Percentiles rank a stretch among this genome's conserved stretches.
phyloP scores from a whole-genome alignment of 1,140 invertebrate species.

The Cryptotermes secundus region DNA sequence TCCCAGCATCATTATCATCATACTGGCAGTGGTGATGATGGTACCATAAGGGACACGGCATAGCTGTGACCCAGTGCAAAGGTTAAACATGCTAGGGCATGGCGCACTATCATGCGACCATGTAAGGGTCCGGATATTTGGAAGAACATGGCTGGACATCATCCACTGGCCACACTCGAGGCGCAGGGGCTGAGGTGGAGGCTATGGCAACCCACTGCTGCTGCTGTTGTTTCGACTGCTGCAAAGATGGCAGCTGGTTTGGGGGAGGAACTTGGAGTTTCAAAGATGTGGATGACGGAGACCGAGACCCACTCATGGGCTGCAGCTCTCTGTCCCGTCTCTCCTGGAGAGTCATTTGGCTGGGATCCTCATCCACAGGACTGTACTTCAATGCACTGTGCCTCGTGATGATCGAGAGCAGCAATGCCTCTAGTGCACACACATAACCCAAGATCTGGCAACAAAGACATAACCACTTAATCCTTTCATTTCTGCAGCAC shows the following conservation, averaged over 20 bases:
- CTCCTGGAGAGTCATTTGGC: slow-evolving; percentile 41
- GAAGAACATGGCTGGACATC: slow-evolving; percentile 61
- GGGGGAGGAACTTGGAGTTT: slow-evolving; percentile 38
- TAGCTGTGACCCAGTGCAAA: not conserved
- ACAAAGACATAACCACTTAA: not conserved
- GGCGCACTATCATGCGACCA: slow-evolving; percentile 46
- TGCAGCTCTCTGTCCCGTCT: slow-evolving; percentile 29
- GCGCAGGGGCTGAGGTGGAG: slow-evolving; percentile 18
- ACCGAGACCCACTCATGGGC: slow-evolving; percentile 31
- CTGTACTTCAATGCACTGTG: slow-evolving; percentile 40
- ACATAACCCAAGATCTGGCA: slow-evolving; percentile 42
- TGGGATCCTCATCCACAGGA: slow-evolving; percentile 41
- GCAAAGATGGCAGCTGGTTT: slow-evolving; percentile 33
- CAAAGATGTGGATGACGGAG: slow-evolving; percentile 39
- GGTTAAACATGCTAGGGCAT: not conserved
- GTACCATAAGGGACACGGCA: not conserved
- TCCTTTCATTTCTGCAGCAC: no score
- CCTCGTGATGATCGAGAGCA: slow-evolving; percentile 41
- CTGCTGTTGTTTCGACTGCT: slow-evolving; percentile 33
- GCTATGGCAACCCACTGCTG: slow-evolving; percentile 19
- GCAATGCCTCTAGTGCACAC: slow-evolving; percentile 40
- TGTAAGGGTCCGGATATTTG: slow-evolving; percentile 54
- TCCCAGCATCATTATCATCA: not conserved
- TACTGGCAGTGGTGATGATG: not conserved
- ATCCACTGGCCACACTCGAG: slow-evolving; percentile 48